Evolutionary conservation across 1,140 invertebrate genomes (phyloP), one percentile per base, ranked within the genome.

Genomic region (Dufourea novaeangliae): DNA sequence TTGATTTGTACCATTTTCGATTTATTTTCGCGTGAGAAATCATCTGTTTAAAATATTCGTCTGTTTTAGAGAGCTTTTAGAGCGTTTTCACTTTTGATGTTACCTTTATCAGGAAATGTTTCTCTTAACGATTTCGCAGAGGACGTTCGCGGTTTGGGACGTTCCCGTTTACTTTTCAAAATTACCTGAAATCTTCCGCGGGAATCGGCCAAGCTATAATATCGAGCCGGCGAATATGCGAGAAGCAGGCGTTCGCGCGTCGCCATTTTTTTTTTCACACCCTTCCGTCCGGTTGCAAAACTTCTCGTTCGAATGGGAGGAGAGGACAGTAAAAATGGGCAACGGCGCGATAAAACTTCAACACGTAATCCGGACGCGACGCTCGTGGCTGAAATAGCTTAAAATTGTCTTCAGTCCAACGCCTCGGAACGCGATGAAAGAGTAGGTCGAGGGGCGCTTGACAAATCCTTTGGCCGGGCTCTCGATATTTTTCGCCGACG

Each of bases 361-460:
- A 62, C 67, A 61, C 41, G 44, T 77, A 75, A 75, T 75, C 64
- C 52, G 52, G 20, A 0, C 0, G n/a, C 22, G 52, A 37, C 27
- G 52, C n/a, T 68, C 27, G 29, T 39, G 25, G 14, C 12, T 10
- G 54, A n/a, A 59, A 68, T 69, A 32, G 73, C 54, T 71, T 70
- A 70, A 71, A 77, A 77, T 68, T 71, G 67, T 70, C 68, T 70
- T 71, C 67, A 39, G 41, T 77, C 57, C 56, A 34, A 50, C 34
- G 56, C 46, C 27, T 57, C 46, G 54, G 12, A 64, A 52, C 29
- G 44, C 41, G 41, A 27, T 44, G 79, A n/a, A n/a, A 46, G 68
- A 82, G 80, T 82, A 83, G 82, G 82, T 83, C 82, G 78, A 83
- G 82, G 59, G 64, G 78, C 73, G 68, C 82, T 83, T 56, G 80